Percentiles rank a stretch among this genome's conserved stretches.
phyloP scores from a whole-genome alignment of 1,140 invertebrate genomes.

The Sarcophaga bullata region DNA sequence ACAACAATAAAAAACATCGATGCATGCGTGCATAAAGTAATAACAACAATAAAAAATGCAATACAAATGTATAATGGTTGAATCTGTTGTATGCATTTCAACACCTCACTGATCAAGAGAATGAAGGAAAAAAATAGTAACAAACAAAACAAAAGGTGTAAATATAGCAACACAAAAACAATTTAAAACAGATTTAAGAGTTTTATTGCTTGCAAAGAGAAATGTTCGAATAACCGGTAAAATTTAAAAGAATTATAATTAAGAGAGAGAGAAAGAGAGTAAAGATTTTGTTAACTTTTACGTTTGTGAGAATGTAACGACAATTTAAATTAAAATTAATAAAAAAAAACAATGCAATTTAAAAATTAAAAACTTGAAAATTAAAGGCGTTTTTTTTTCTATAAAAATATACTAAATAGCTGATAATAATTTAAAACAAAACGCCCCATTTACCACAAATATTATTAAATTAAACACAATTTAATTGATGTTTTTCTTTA shows the following conservation, averaged over 20 bases:
- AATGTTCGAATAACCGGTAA: too few relatives aligned
- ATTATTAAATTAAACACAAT: neutral
- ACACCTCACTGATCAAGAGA: conserved; percentile 24
- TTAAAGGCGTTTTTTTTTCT: conserved; percentile 9
- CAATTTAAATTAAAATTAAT: too few relatives aligned
- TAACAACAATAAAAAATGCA: neutral
- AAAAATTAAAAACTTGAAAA: neutral
- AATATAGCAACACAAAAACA: too few relatives aligned
- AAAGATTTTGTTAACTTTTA: too few relatives aligned
- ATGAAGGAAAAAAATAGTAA: neutral
- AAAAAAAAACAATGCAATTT: neutral
- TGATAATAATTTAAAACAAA: neutral
- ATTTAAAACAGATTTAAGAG: neutral
- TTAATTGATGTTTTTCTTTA: neutral
- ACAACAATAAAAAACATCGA: neutral
- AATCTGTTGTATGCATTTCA: conserved; percentile 13
- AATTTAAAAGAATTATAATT: too few relatives aligned
- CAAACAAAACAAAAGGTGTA: neutral
- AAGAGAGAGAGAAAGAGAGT: too few relatives aligned
- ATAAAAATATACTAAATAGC: neutral
- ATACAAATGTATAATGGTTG: neutral
- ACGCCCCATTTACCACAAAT: neutral
- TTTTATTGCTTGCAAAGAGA: neutral
- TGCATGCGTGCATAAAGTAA: neutral
- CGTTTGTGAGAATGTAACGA: too few relatives aligned